Percentiles rank a stretch among this genome's conserved stretches.
phyloP scores from a whole-genome alignment of 2,888 invertebrate species.

The Drosophila rellima region DNA sequence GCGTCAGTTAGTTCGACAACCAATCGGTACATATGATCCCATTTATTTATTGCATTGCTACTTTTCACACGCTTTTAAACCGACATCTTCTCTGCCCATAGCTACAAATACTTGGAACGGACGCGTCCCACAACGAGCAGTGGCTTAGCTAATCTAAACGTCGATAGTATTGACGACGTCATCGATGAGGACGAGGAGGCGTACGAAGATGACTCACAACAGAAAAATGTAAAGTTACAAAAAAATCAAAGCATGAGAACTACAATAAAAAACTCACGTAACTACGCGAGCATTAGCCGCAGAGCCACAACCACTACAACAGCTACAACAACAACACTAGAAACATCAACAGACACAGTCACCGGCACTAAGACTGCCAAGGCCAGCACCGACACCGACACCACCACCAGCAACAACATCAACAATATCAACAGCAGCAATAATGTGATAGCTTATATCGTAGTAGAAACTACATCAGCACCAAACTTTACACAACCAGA shows the following conservation, averaged over 20 bases:
- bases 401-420: slow-evolving; percentile 44
- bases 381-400: slow-evolving; percentile 56
- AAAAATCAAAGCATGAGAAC: slow-evolving; percentile 80
- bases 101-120: slow-evolving; percentile 84
- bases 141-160: slow-evolving; percentile 22
- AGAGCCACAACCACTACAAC: slow-evolving; percentile 77
- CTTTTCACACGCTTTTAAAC: background rate
- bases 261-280: slow-evolving; percentile 79
- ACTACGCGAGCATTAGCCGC: slow-evolving; percentile 84
- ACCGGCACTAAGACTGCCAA: slow-evolving; percentile 65
- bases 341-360: slow-evolving; percentile 51
- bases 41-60: background rate
- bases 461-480: slow-evolving; percentile 62
- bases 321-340: slow-evolving; percentile 65
- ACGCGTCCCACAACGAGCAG: slow-evolving; percentile 77
- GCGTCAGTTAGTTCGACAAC: slow-evolving; percentile 59
- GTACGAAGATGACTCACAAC: slow-evolving; percentile 68
- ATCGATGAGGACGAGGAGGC: slow-evolving; percentile 67
- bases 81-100: slow-evolving; percentile 22
- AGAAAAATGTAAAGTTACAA: slow-evolving; percentile 84
- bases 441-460: slow-evolving; percentile 63
- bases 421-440: slow-evolving; percentile 68
- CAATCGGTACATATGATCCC: slow-evolving; percentile 63
- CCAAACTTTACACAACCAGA: slow-evolving; percentile 53
- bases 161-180: slow-evolving; percentile 46